A percentile compares a stretch with the other conserved stretches of the same genome.
phyloP scores from a whole-genome alignment of 2,888 invertebrate species.

The Orthonychiurus folsomi region DNA sequence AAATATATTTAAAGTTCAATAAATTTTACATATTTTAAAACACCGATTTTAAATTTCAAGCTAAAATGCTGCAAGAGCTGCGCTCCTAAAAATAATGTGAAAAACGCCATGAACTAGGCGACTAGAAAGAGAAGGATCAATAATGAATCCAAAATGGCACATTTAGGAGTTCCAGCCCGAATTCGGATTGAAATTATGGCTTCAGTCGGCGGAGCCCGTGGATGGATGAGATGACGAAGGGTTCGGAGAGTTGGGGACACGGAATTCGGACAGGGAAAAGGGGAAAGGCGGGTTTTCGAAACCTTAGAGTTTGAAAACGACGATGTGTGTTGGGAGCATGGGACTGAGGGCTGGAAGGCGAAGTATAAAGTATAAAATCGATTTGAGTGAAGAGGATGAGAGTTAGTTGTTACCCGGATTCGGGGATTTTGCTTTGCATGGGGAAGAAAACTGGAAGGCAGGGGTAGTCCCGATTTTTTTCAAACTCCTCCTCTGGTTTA shows the following conservation, averaged over 20 bases:
- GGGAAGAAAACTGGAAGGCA: constrained; percentile 7
- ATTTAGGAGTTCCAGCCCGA: background rate
- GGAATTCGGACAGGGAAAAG: no score
- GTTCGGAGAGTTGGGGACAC: background rate
- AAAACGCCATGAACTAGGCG: no score
- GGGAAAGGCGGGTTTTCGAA: background rate
- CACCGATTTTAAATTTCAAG: no score
- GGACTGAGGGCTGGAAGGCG: constrained; percentile 9
- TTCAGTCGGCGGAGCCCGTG: background rate
- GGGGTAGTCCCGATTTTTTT: constrained; percentile 28
- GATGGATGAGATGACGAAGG: no score
- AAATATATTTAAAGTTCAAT: no score
- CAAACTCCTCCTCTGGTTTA: constrained; percentile 40
- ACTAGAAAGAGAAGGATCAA: no score
- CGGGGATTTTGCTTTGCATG: constrained; percentile 12
- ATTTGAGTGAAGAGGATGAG: constrained; percentile 24
- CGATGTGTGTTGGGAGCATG: background rate
- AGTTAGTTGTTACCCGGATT: constrained; percentile 19
- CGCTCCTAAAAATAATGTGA: no score
- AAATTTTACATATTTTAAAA: no score
- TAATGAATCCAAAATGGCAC: background rate
- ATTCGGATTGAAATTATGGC: constrained; percentile 1
- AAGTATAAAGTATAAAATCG: constrained; percentile 24
- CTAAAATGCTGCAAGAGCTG: no score
- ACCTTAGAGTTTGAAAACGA: constrained; percentile 6